A percentile compares a stretch with the other conserved stretches of the same genome.
Evolutionary conservation across 2,888 invertebrate genomes (phyloP).

Genomic region (Coecobrya sp.): DNA sequence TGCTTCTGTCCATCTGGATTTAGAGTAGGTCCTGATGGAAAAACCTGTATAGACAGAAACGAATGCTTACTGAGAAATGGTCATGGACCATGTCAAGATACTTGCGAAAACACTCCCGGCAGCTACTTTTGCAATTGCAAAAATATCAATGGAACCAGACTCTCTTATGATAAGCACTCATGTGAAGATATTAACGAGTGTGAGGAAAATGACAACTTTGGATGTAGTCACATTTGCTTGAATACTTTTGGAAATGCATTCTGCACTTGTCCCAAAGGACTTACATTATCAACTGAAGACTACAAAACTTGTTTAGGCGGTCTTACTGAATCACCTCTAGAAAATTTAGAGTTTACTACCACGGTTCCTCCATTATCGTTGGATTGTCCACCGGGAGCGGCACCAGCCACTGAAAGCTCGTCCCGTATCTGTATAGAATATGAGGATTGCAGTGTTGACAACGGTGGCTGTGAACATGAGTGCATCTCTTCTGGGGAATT

Average conservation of each 20-base stretch:
- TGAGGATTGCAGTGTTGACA: constrained; percentile 88
- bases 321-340: constrained; percentile 65
- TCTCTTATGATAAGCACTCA: constrained; percentile 89
- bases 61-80: constrained; percentile 91
- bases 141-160: constrained; percentile 89
- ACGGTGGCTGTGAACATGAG: constrained; percentile 89
- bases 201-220: constrained; percentile 87
- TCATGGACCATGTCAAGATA: constrained; percentile 91
- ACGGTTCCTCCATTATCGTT: background rate
- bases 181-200: constrained; percentile 89
- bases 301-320: constrained; percentile 87
- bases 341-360: constrained; percentile 74
- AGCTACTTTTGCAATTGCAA: constrained; percentile 90
- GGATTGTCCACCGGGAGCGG: constrained; percentile 88
- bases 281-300: constrained; percentile 87
- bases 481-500: constrained; percentile 89
- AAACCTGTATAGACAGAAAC: constrained; percentile 88
- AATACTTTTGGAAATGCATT: constrained; percentile 89
- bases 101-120: constrained; percentile 90
- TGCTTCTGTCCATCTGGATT: constrained; percentile 89
- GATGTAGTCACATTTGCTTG: constrained; percentile 89
- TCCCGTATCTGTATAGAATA: constrained; percentile 87
- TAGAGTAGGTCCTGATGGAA: constrained; percentile 87
- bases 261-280: constrained; percentile 89
- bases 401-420: constrained; percentile 86